Evolutionary conservation across 2,797 vertebrate species (phyloP), one percentile per base, ranked within the genome.

Genomic region (Eidolon dupreanum): DNA sequence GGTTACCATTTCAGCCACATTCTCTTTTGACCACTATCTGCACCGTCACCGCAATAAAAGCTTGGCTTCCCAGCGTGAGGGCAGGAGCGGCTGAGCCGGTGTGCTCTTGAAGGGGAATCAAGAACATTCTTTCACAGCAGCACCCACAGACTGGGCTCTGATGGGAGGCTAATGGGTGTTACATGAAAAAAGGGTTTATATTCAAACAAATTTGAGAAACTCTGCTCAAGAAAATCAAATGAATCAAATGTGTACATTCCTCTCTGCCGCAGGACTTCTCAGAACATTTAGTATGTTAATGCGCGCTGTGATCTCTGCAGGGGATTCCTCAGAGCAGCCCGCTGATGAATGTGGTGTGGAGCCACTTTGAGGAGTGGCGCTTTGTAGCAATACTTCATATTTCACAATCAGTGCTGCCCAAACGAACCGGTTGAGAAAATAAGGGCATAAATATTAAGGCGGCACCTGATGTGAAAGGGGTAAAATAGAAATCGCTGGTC

Each of bases 11-110:
- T 78, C 53, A 66, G 66, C 41, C n/a, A 22, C 46, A 26, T 38
- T 65, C 2, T 88, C 20, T 82, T 86, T 43, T 31, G 36, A 26
- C n/a, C 28, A 9, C 17, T 31, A 2, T 9, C 24, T 17, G 19
- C 33, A 38, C 3, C 2, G 0, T n/a, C 3, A 0, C 6, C 6
- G n/a, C 12, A 9, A 19, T 89, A n/a, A 84, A 9, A 3, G 57
- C 13, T 19, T 9, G 41, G 51, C 65, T 63, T 55, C 82, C 28
- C 33, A 12, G 6, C 16, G 0, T 1, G 71, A 12, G 19, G 16
- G 28, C 17, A 15, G 77, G 26, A 33, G 59, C 46, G 66, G 8
- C 0, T 0, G 15, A 31, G 15, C 84, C 20, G 61, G 43, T 19
- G 66, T 11, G 6, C 26, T 26, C 36, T 6, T 6, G 36, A 20